Percentiles rank a stretch among this genome's conserved stretches.
phyloP scores from a whole-genome alignment of 2,888 invertebrate genomes.

The Troglohyphantes excavatus region DNA sequence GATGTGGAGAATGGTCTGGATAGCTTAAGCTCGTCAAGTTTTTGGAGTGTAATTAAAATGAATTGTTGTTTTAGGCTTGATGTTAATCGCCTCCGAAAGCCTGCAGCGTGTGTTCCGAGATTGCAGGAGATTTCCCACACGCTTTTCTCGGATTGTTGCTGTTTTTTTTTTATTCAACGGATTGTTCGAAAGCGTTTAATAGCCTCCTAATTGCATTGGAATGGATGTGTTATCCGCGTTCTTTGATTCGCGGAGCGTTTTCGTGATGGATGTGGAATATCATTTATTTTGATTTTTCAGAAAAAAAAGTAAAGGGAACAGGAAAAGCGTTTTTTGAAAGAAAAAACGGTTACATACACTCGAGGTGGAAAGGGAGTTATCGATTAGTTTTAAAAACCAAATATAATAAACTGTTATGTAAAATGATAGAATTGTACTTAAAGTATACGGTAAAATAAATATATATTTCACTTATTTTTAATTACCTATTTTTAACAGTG shows the following conservation, averaged over 20 bases:
- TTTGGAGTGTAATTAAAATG: conserved; percentile 72
- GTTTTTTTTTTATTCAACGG: neutral
- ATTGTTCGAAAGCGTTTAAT: conserved; percentile 40
- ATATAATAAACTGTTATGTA: too few relatives aligned
- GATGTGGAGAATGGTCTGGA: conserved; percentile 20
- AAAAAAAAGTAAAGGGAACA: too few relatives aligned
- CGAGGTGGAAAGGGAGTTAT: too few relatives aligned
- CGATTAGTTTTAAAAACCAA: too few relatives aligned
- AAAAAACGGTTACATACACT: too few relatives aligned
- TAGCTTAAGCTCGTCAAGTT: conserved; percentile 42
- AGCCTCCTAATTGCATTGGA: conserved; percentile 53
- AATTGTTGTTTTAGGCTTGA: conserved; percentile 57
- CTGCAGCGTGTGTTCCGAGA: neutral
- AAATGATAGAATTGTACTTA: too few relatives aligned
- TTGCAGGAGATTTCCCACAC: conserved; percentile 24
- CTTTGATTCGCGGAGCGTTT: conserved; percentile 4
- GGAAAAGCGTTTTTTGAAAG: too few relatives aligned
- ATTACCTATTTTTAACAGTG: too few relatives aligned
- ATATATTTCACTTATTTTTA: too few relatives aligned
- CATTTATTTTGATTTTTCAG: neutral
- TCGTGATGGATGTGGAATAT: neutral
- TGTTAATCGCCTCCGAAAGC: neutral
- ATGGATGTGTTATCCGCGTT: conserved; percentile 28
- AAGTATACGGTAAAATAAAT: too few relatives aligned
- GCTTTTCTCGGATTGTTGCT: neutral